A percentile compares a stretch with the other conserved stretches of the same genome.
These are phyloP conservation scores for Spatulosminthurus flaviceps DNA, from an alignment of 2,888 invertebrate species.

Conservation along the genomic window DNA sequence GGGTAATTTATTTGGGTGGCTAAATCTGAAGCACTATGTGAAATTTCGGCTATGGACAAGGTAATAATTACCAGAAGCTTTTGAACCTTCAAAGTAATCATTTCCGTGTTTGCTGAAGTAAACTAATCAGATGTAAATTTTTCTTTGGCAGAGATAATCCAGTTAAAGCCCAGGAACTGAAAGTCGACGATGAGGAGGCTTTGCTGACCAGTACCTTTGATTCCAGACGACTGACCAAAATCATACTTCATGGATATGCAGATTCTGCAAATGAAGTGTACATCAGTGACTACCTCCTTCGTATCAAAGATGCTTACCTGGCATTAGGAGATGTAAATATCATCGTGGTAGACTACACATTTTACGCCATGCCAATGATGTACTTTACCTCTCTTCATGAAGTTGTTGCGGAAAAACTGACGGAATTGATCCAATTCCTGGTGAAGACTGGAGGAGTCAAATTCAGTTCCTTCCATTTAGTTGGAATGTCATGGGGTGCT, in stretches of 20 bases:
- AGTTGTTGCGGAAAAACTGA: constrained; percentile 52
- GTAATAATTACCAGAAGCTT: constrained; percentile 26
- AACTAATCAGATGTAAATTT: too few species aligned
- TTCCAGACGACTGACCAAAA: constrained; percentile 52
- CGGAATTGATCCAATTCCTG: constrained; percentile 57
- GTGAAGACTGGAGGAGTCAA: constrained; percentile 45
- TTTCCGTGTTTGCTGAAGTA: background rate
- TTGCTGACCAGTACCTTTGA: constrained; percentile 56
- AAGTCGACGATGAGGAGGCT: constrained; percentile 52
- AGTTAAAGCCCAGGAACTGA: constrained; percentile 54
- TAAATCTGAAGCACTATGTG: constrained; percentile 59
- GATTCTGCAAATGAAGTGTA: constrained; percentile 58
- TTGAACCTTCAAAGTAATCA: background rate
- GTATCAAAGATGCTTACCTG: constrained; percentile 56
- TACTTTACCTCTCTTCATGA: constrained; percentile 57
- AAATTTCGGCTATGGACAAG: constrained; percentile 60
- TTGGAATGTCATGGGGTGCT: constrained; percentile 58
- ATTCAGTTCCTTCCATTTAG: constrained; percentile 55
- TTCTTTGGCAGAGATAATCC: constrained; percentile 54
- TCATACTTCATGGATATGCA: constrained; percentile 59
- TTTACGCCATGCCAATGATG: constrained; percentile 49
- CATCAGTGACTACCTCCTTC: constrained; percentile 57
- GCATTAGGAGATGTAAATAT: constrained; percentile 56
- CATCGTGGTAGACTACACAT: constrained; percentile 58
- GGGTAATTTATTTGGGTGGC: constrained; percentile 57